Percentiles rank a stretch among this genome's conserved stretches.
phyloP scores from a whole-genome alignment of 2,888 invertebrate genomes.

The Cybosia mesomella region DNA sequence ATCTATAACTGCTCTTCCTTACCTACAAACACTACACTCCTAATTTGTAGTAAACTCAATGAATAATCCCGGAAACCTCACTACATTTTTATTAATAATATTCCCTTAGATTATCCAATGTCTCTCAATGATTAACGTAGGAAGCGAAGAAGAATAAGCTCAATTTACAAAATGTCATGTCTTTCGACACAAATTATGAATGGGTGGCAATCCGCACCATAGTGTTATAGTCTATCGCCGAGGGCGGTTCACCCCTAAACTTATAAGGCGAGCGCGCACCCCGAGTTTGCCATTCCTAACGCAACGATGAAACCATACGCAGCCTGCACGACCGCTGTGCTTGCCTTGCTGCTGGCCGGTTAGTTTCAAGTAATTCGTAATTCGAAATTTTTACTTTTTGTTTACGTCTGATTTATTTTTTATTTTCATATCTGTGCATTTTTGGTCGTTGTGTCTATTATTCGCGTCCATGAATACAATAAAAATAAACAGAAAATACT shows the following conservation, averaged over 20 bases:
- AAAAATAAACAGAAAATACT: neutral
- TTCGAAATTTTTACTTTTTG: conserved; percentile 25
- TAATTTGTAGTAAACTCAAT: no score
- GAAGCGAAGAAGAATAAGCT: neutral
- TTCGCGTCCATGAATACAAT: neutral
- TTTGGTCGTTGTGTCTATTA: neutral
- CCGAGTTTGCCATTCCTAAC: conserved; percentile 67
- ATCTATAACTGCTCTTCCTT: no score
- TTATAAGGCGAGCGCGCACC: conserved; percentile 69
- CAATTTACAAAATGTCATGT: conserved; percentile 17
- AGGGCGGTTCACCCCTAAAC: conserved; percentile 66
- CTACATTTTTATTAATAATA: neutral
- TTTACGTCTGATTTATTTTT: neutral
- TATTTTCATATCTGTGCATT: conserved; percentile 5
- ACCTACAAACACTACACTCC: no score
- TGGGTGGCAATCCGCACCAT: conserved; percentile 29
- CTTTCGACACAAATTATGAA: conserved; percentile 20
- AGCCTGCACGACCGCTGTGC: conserved; percentile 64
- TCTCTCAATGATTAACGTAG: neutral
- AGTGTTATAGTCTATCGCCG: conserved; percentile 50
- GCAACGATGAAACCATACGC: conserved; percentile 71
- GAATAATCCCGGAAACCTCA: neutral
- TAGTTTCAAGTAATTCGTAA: conserved; percentile 54
- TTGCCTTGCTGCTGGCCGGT: conserved; percentile 76
- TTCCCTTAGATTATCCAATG: neutral